Conservation (phyloP, 2,888 invertebrate species). For the Mimumesa dahlbomi region DNA sequence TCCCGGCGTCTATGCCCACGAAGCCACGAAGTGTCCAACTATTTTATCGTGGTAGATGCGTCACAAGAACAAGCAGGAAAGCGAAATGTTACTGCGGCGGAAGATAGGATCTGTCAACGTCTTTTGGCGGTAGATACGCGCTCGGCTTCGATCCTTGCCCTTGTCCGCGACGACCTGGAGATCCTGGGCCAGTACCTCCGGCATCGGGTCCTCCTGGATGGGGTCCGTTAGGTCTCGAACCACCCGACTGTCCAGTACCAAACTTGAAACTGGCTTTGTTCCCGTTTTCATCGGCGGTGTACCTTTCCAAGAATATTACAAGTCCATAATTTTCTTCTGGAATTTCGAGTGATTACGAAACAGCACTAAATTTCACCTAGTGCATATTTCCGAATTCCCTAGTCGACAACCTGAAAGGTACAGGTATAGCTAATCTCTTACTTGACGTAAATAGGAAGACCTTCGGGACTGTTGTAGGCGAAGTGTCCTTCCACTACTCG, state of each 20-base stretch:
- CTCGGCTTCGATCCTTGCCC: conserved; percentile 19
- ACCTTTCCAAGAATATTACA: too few species aligned
- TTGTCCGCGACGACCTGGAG: neutral
- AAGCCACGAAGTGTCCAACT: too few species aligned
- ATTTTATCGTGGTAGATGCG: neutral
- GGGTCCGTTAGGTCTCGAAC: conserved; percentile 28
- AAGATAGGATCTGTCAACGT: conserved; percentile 69
- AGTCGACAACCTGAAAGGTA: too few species aligned
- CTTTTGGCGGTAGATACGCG: conserved; percentile 66
- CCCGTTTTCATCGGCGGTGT: conserved; percentile 77
- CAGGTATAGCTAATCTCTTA: conserved; percentile 58
- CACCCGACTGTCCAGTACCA: conserved; percentile 61
- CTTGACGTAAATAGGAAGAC: conserved; percentile 76
- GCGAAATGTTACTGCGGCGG: conserved; percentile 63
- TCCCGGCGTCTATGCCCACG: too few species aligned
- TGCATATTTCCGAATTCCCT: too few species aligned
- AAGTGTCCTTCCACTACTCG: conserved; percentile 73
- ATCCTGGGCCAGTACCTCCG: conserved; percentile 19
- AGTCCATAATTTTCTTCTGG: too few species aligned
- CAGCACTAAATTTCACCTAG: too few species aligned
- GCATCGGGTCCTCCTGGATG: conserved; percentile 23
- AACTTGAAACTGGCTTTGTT: conserved; percentile 76
- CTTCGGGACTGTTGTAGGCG: conserved; percentile 76
- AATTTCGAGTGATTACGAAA: too few species aligned
- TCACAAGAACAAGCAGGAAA: neutral